phyloP scores from a whole-genome alignment of 2,888 invertebrate genomes.

The Brachynemurus nebulosus region DNA sequence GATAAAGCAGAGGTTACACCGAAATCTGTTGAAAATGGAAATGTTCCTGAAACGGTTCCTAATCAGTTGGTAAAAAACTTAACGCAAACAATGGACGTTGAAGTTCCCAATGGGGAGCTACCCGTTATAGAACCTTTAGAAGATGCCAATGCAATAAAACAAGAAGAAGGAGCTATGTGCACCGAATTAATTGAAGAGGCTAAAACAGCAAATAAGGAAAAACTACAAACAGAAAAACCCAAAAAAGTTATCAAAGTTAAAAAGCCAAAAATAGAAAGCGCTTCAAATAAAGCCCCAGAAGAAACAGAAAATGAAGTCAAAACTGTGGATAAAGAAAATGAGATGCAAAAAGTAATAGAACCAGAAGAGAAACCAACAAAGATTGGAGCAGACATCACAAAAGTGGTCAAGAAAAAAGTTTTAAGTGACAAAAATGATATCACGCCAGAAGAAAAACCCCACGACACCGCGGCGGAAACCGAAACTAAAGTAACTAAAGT shows the following conservation, averaged over 20 bases:
- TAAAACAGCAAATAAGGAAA: conserved; percentile 28
- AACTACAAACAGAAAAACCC: conserved; percentile 19
- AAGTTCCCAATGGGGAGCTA: conserved; percentile 23
- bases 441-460: conserved; percentile 12
- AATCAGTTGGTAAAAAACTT: conserved; percentile 7
- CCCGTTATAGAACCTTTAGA: conserved; percentile 23
- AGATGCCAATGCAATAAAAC: conserved; percentile 1
- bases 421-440: conserved; percentile 14
- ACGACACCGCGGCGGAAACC: conserved; percentile 13
- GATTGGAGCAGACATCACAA: conserved; percentile 11
- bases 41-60: conserved; percentile 12
- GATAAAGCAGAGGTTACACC: conserved; percentile 15
- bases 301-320: conserved; percentile 26
- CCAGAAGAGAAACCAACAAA: conserved; percentile 17
- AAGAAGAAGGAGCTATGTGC: conserved; percentile 30
- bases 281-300: conserved; percentile 22
- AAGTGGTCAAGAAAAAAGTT: conserved; percentile 16
- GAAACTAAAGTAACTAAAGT: conserved; percentile 19
- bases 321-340: conserved; percentile 25
- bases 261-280: conserved; percentile 16
- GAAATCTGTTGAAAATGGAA: conserved; percentile 15
- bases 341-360: conserved; percentile 11
- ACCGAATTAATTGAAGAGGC: conserved; percentile 33
- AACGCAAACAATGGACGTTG: conserved; percentile 24
- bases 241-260: conserved; percentile 18